These are phyloP conservation scores for Spinibarbus caldwelli DNA, from an alignment of 2,797 vertebrate species.

Conservation along the genomic window DNA sequence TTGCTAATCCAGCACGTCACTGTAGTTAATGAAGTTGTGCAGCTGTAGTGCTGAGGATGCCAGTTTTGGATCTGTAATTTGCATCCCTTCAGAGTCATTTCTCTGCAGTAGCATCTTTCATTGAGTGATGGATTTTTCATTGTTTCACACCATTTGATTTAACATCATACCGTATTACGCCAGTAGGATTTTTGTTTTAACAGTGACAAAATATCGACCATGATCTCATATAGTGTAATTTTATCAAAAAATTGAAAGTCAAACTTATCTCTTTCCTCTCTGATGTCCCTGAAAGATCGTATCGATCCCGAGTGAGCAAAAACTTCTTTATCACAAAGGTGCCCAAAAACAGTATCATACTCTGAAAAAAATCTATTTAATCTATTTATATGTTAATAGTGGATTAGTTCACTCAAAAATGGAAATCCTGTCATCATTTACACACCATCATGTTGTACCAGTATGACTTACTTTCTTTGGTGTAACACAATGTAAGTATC, in stretches of 20 bases:
- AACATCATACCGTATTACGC: neutral
- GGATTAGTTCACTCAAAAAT: neutral
- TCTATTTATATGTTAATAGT: neutral
- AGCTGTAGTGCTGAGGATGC: constrained; percentile 13
- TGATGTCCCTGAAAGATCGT: neutral
- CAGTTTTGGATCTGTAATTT: constrained; percentile 20
- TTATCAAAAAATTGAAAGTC: neutral
- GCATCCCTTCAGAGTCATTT: constrained; percentile 29
- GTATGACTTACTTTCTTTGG: too few relatives aligned
- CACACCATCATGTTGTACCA: too few relatives aligned
- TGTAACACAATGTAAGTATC: too few relatives aligned
- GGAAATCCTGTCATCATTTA: neutral
- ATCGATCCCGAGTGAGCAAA: neutral
- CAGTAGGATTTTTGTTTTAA: neutral
- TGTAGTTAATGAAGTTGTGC: constrained; percentile 38
- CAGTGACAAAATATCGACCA: neutral
- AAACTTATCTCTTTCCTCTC: neutral
- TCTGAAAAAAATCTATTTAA: too few relatives aligned
- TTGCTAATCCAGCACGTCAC: constrained; percentile 35
- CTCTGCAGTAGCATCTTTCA: constrained; percentile 7
- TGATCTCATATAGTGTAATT: neutral
- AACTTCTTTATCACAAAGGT: neutral
- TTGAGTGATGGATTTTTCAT: neutral
- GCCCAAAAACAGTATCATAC: too few relatives aligned
- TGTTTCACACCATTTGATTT: neutral